Conservation (phyloP, 2,888 invertebrate species). For the Mythimna pallens region DNA sequence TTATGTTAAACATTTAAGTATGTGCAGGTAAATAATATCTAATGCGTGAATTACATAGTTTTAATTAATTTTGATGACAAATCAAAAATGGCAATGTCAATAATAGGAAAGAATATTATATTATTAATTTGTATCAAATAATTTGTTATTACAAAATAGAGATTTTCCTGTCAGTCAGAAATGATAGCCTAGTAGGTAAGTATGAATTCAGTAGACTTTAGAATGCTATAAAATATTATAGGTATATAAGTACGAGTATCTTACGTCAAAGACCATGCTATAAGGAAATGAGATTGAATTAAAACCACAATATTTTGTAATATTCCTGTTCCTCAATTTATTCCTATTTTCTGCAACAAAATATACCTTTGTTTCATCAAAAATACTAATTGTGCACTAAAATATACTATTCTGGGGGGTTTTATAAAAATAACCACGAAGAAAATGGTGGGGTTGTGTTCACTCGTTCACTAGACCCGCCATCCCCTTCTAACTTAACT, state of each 20-base stretch:
- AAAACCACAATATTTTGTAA: not conserved
- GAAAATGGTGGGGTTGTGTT: too few relatives aligned
- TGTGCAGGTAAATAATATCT: not conserved
- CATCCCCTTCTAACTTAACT: too few relatives aligned
- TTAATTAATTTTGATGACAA: not conserved
- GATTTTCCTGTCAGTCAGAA: conserved; percentile 10
- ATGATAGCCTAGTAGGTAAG: not conserved
- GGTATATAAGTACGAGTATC: not conserved
- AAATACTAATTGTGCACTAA: too few relatives aligned
- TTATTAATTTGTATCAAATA: not conserved
- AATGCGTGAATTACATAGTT: not conserved
- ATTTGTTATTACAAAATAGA: not conserved
- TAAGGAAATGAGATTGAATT: not conserved
- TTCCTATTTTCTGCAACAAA: too few relatives aligned
- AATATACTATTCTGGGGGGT: too few relatives aligned
- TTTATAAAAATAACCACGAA: too few relatives aligned
- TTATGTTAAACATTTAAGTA: not conserved
- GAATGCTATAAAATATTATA: not conserved
- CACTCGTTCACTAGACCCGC: too few relatives aligned
- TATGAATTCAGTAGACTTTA: not conserved
- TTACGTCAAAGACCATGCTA: not conserved
- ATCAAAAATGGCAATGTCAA: conserved; percentile 4
- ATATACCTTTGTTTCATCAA: too few relatives aligned
- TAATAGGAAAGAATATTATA: not conserved
- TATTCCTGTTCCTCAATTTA: too few relatives aligned